Evolutionary conservation across 2,113 vertebrate species (phyloP).

Genomic region (Chrysochloris asiatica): DNA sequence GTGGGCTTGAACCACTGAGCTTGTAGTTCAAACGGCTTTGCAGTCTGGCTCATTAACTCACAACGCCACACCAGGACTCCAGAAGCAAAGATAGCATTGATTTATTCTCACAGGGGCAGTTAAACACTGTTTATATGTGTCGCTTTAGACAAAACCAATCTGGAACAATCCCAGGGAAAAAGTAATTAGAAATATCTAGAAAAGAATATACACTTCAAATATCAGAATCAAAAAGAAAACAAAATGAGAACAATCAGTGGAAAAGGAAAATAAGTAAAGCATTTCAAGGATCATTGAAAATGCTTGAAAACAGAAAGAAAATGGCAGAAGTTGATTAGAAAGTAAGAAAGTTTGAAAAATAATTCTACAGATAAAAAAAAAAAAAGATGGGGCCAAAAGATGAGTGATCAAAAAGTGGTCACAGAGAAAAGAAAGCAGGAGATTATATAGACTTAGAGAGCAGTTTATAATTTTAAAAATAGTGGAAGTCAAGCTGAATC

Average conservation of each 20-base stretch:
- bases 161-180: not conserved
- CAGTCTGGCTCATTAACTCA: too few relatives aligned
- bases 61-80: too few relatives aligned
- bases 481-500: not conserved
- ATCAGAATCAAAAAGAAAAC: conserved; percentile 8
- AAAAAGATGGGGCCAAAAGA: not conserved
- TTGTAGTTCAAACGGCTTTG: too few relatives aligned
- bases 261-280: not conserved
- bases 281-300: conserved; percentile 12
- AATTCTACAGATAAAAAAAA: not conserved
- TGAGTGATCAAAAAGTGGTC: not conserved
- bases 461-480: not conserved
- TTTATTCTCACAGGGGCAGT: not conserved
- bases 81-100: too few relatives aligned
- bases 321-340: not conserved
- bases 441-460: not conserved
- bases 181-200: not conserved
- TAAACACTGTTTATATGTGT: not conserved
- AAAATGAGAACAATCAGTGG: not conserved
- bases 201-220: not conserved
- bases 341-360: not conserved
- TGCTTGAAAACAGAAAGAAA: not conserved
- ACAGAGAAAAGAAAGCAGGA: not conserved
- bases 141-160: not conserved
- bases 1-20: too few relatives aligned